Evolutionary conservation across 2,797 vertebrate genomes (phyloP), one percentile per base, ranked within the genome.

Genomic region (Ibycter americanus): DNA sequence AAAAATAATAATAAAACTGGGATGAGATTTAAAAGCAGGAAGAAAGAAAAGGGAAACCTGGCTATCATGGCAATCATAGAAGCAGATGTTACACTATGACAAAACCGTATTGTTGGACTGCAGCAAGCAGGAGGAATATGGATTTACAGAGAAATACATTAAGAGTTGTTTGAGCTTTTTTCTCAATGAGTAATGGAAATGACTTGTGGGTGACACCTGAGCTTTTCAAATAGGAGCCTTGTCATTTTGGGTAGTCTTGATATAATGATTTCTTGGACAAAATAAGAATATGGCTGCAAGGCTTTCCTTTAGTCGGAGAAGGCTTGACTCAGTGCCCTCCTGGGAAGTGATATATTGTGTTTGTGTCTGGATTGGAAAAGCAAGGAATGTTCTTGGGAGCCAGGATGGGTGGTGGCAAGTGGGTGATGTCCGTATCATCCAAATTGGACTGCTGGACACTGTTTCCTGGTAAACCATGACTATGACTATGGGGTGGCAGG

Each of bases 291-390:
- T 15, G 21, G 15, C 42, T 46, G 25, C 14, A 31, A 51, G n/a
- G 32, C 44, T 18, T n/a, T 32, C 46, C 19, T 42, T n/a, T 27
- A 20, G 52, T 9, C 15, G 5, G 10, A 25, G 38, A 52, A 29
- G 7, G n/a, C 15, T 36, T 25, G 54, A 5, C 9, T 15, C 6
- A 0, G n/a, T 0, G 1, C 49, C 0, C 1, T 20, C 31, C 42
- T 54, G 47, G 34, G 42, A 15, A 27, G 22, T 0, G 6, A 44
- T 42, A 4, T 12, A 3, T 18, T 42, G 22, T 42, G 26, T 12
- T 61, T 25, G 15, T 27, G 67, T 9, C 12, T 34, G 61, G 47
- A 40, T 5, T 0, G 1, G 54, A 25, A 51, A 25, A 61, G 34
- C 10, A 9, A 27, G 29, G 18, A 12, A 15, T 2, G 15, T 23